Evolutionary conservation across 2,797 vertebrate genomes (phyloP), one percentile per base, ranked within the genome.

Genomic region (Coregonus sp.): DNA sequence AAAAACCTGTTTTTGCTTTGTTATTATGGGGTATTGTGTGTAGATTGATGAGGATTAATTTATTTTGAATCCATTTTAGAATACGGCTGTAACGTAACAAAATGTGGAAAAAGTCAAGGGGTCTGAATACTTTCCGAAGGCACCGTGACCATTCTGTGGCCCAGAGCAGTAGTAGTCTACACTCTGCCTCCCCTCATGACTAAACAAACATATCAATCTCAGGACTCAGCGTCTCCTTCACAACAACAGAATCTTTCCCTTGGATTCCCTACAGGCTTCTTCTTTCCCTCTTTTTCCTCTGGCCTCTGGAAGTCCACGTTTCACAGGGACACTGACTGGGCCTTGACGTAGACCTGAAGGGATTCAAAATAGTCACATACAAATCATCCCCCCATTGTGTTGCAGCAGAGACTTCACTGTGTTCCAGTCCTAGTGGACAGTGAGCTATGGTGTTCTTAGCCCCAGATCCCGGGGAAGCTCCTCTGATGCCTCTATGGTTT

Each of bases 381-480:
- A 63, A 63, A 63, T 63, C 61, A 9, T 29, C 6, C 25, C 66
- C 31, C 5, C 12, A 2, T 29, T 68, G 29, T 68, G 15, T 35
- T 31, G 66, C 16, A 68, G 66, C 66, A 68, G 66, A 16, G 25
- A 65, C 61, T 14, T 68, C 66, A 12, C 54, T 9, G 16, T 16
- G n/a, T 51, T 29, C 4, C 33, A 61, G 4, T n/a, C 37, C 37
- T 16, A 7, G 35, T n/a, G 14, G 67, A 70, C 15, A 7, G 65
- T 47, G 67, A 40, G 16, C 15, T 70, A 84, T 89, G 88, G 90
- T 86, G 84, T 84, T 88, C 88, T 90, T 90, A 85, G 73, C 88
- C 88, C 86, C 86, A 92, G 89, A 92, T 89, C 89, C 88, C 81
- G 79, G 86, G 85, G 86, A 86, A 86, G 82, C 85, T 87, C 76